phyloP scores from a whole-genome alignment of 1,140 invertebrate species.

The Macrostomum lignano region DNA sequence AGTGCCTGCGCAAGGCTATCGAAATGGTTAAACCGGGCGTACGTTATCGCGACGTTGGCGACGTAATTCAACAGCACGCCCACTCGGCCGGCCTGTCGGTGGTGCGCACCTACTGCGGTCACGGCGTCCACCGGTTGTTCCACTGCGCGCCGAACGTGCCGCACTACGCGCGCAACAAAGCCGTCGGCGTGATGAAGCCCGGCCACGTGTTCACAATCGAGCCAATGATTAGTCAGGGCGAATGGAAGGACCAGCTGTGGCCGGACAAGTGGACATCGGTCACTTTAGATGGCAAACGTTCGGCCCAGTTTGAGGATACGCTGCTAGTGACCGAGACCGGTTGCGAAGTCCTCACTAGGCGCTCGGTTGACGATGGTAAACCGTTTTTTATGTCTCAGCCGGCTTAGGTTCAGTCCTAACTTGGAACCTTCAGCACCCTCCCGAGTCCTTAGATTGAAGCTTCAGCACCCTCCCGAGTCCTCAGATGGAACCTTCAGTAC shows the following conservation, averaged over 20 bases:
- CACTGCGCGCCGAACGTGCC: conserved; percentile 91
- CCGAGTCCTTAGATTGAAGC: too few relatives aligned
- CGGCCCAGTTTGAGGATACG: conserved; percentile 95
- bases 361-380: conserved; percentile 15
- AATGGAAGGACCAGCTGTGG: conserved; percentile 42
- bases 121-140: conserved; percentile 85
- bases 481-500: too few relatives aligned
- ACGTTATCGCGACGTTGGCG: conserved; percentile 83
- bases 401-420: too few relatives aligned
- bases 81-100: conserved; percentile 73
- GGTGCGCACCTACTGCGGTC: conserved; percentile 82
- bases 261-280: conserved; percentile 96
- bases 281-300: conserved; percentile 65
- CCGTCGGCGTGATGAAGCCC: conserved; percentile 82
- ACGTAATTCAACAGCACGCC: conserved; percentile 88
- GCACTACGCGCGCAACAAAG: conserved; percentile 96
- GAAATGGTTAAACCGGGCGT: conserved; percentile 61
- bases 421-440: too few relatives aligned
- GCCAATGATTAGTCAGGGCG: conserved; percentile 55
- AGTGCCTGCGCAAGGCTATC: conserved; percentile 62
- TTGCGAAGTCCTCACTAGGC: conserved; percentile 65
- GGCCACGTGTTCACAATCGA: conserved; percentile 94
- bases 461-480: too few relatives aligned
- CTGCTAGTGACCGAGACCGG: conserved; percentile 78
- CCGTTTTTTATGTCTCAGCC: conserved; percentile 3